Evolutionary conservation across 1,140 invertebrate genomes (phyloP), one percentile per base, ranked within the genome.

Genomic region (Pissodes strobi): DNA sequence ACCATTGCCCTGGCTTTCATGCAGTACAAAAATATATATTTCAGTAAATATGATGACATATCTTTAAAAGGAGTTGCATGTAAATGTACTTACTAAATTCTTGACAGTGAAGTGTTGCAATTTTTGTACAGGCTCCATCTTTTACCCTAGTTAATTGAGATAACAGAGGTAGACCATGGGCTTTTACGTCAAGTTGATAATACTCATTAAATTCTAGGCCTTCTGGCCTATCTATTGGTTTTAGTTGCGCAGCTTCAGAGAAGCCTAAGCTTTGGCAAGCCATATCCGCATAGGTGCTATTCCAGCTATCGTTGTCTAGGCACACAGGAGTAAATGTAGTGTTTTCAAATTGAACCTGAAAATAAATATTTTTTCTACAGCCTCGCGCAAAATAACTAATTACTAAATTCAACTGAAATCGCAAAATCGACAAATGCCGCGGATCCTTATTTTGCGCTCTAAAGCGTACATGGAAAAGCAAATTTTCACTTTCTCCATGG

Each of bases 221-320:
- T 27, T 55, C 22, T 12, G 76, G 66, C 43, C 68, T 73, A 15
- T 71, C 53, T 8, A 78, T 21, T 1, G 72, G 71, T 56, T 79
- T 76, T 0, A 79, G 80, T 17, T 71, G 70, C 37, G 78, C 76
- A 1, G 82, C 73, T 10, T 77, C 78, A 8, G 77, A 74, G 61
- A 81, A 86, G 19, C 86, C 86, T 62, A 86, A 69, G 30, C 75
- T 72, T 66, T 79, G 78, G 67, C 86, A 87, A 8, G 83, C 80
- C 22, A 78, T 69, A 62, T 85, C 78, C 37, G 84, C 84, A 67
- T 81, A 80, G 12, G 80, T 78, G 13, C 78, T 73, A 38, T 79
- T 79, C 85, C 85, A 87, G 18, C 77, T 74, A 27, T 83, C 81
- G 10, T 78, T 60, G 76, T 66, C 65, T 13, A 67, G 37, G 61